Evolutionary conservation across 2,797 vertebrate genomes (phyloP).

Genomic region (Anguilla megastoma): DNA sequence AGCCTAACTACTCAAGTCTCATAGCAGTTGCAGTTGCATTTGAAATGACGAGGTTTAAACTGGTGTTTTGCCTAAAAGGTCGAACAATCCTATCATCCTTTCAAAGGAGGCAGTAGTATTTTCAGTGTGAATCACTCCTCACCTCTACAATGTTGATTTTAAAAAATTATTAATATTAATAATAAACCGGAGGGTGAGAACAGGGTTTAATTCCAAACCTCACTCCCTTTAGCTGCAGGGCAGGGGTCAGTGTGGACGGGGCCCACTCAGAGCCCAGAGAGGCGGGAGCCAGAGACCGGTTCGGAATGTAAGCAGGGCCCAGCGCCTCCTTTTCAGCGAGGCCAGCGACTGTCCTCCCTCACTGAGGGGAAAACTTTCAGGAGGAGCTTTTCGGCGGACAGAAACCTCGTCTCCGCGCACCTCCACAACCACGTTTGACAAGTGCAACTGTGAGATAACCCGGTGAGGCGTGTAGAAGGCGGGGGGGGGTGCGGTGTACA

Average conservation of each 20-base stretch:
- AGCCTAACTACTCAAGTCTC: neutral
- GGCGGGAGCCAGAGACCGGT: neutral
- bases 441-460: conserved; percentile 44
- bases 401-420: conserved; percentile 27
- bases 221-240: neutral
- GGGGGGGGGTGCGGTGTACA: conserved; percentile 30
- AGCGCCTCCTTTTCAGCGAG: neutral
- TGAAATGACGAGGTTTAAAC: neutral
- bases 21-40: neutral
- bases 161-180: neutral
- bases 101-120: conserved; percentile 11
- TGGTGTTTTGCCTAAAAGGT: neutral
- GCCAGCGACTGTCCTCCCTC: conserved; percentile 36
- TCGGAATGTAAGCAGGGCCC: conserved; percentile 1
- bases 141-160: conserved; percentile 10
- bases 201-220: neutral
- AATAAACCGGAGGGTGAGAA: neutral
- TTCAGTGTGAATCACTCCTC: neutral
- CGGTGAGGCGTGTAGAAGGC: conserved; percentile 38
- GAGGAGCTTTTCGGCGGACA: neutral
- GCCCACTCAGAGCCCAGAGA: neutral
- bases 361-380: conserved; percentile 49
- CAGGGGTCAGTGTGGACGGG: neutral
- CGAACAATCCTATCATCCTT: neutral
- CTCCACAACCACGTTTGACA: conserved; percentile 34